phyloP scores from a whole-genome alignment of 2,888 invertebrate species.

The Ptychoptera albimana region DNA sequence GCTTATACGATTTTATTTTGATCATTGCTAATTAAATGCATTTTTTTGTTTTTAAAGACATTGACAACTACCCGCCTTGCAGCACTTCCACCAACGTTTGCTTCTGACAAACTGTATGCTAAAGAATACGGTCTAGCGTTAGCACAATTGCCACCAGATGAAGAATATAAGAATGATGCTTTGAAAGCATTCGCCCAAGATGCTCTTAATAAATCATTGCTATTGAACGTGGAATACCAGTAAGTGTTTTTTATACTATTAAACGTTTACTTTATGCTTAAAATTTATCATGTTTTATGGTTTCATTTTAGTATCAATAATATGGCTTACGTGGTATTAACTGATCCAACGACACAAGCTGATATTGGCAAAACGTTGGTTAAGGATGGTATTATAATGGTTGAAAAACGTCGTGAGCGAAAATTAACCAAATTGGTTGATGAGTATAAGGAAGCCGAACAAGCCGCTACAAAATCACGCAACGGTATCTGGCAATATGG shows the following conservation, averaged over 20 bases:
- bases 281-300: not conserved
- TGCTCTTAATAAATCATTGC: slow-evolving; percentile 54
- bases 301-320: slow-evolving; percentile 4
- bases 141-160: slow-evolving; percentile 69
- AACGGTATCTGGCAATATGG: slow-evolving; percentile 95
- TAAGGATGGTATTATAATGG: slow-evolving; percentile 68
- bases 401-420: slow-evolving; percentile 65
- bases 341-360: slow-evolving; percentile 23
- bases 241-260: slow-evolving; percentile 8
- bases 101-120: slow-evolving; percentile 62
- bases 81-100: slow-evolving; percentile 62
- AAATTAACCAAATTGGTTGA: slow-evolving; percentile 61
- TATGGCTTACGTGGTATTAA: slow-evolving; percentile 23
- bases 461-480: slow-evolving; percentile 70
- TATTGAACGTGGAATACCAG: slow-evolving; percentile 72
- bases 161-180: slow-evolving; percentile 67
- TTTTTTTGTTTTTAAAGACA: slow-evolving; percentile 24
- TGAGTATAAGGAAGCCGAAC: slow-evolving; percentile 75
- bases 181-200: slow-evolving; percentile 45
- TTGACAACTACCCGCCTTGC: slow-evolving; percentile 58
- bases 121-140: slow-evolving; percentile 77
- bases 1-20: not conserved
- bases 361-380: slow-evolving; percentile 59
- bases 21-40: not conserved
- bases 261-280: not conserved